A percentile compares a stretch with the other conserved stretches of the same genome.
phyloP scores from a whole-genome alignment of 2,888 invertebrate genomes.

The Empis livida region DNA sequence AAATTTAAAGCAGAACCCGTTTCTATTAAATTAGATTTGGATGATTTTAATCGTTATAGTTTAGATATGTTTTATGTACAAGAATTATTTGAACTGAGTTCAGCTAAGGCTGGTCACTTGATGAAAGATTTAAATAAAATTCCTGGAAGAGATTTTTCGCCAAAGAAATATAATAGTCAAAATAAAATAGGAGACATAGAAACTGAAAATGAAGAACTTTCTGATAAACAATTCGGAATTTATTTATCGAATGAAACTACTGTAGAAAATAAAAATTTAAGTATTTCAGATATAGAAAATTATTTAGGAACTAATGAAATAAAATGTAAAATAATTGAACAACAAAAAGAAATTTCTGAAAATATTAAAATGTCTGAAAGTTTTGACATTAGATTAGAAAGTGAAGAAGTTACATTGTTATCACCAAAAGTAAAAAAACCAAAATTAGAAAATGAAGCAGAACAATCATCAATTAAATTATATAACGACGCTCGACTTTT shows the following conservation, averaged over 20 bases:
- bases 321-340: too few relatives aligned
- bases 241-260: too few relatives aligned
- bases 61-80: conserved; percentile 37
- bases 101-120: conserved; percentile 36
- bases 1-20: conserved; percentile 3
- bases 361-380: too few relatives aligned
- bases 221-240: too few relatives aligned
- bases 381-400: too few relatives aligned
- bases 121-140: conserved; percentile 49
- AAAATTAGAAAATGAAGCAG: background rate
- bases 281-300: background rate
- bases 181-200: too few relatives aligned
- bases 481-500: too few relatives aligned
- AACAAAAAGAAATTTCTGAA: too few relatives aligned
- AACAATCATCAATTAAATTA: conserved; percentile 1
- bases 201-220: too few relatives aligned
- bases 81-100: conserved; percentile 36
- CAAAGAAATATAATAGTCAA: conserved; percentile 17
- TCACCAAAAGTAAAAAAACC: background rate
- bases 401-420: background rate
- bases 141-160: conserved; percentile 48
- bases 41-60: conserved; percentile 7
- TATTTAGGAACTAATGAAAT: background rate
- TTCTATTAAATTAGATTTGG: conserved; percentile 9
- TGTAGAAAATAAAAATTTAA: background rate